Evolutionary conservation across 2,797 vertebrate species (phyloP).

Genomic region (Neoniphon sammara): DNA sequence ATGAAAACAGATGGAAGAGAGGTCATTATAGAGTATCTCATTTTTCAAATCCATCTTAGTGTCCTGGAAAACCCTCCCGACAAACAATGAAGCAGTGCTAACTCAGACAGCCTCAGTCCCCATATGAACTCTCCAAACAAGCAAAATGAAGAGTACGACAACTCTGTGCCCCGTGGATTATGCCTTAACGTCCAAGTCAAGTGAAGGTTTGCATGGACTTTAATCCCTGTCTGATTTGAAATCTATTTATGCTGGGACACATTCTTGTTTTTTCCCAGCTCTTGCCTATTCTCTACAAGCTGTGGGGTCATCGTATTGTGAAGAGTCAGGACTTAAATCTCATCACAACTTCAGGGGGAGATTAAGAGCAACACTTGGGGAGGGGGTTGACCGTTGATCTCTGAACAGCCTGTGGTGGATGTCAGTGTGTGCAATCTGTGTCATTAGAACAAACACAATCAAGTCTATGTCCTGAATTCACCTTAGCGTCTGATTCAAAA

Average conservation of each 20-base stretch:
- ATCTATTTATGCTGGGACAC: constrained; percentile 51
- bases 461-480: constrained; percentile 51
- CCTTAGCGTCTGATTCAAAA: constrained; percentile 19
- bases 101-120: constrained; percentile 31
- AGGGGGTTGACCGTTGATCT: constrained; percentile 20
- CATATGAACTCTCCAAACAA: constrained; percentile 46
- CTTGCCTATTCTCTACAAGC: constrained; percentile 34
- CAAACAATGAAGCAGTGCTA: background rate
- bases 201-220: constrained; percentile 47
- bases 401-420: constrained; percentile 51
- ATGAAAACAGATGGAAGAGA: background rate
- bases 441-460: constrained; percentile 57
- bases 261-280: constrained; percentile 1
- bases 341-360: constrained; percentile 56
- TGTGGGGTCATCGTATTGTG: constrained; percentile 45
- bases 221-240: constrained; percentile 60
- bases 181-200: constrained; percentile 39
- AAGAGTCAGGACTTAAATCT: constrained; percentile 63
- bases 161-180: constrained; percentile 40
- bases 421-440: constrained; percentile 45
- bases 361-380: constrained; percentile 65
- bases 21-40: constrained; percentile 23
- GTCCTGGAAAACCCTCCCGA: constrained; percentile 27
- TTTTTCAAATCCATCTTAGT: constrained; percentile 20
- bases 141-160: constrained; percentile 28